phyloP scores from a whole-genome alignment of 2,797 vertebrate species.

The Delichon dasypus region DNA sequence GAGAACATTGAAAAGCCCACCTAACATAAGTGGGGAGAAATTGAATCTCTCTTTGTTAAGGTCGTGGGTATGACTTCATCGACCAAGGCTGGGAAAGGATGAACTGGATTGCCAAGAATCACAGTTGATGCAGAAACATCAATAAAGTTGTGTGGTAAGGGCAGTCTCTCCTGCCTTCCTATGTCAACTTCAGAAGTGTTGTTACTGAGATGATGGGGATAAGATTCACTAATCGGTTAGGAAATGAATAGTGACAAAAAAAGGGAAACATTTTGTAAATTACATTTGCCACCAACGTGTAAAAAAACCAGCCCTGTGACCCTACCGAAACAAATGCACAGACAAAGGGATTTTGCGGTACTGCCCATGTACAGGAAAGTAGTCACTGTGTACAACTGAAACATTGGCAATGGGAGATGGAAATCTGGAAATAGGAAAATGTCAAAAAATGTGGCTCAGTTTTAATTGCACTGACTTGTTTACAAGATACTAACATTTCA shows the following conservation, averaged over 20 bases:
- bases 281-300: neutral
- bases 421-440: neutral
- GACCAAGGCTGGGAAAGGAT: neutral
- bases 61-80: neutral
- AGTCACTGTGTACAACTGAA: neutral
- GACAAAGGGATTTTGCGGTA: neutral
- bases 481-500: neutral
- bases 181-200: neutral
- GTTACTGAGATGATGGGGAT: neutral
- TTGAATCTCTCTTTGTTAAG: conserved; percentile 11
- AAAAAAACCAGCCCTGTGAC: neutral
- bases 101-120: conserved; percentile 41
- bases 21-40: neutral
- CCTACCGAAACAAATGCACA: neutral
- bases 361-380: neutral
- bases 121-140: conserved; percentile 25
- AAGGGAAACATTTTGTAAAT: neutral
- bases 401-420: neutral
- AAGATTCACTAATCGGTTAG: neutral
- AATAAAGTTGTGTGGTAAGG: conserved; percentile 16
- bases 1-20: neutral
- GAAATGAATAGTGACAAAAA: neutral
- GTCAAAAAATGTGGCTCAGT: neutral
- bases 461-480: neutral
- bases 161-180: neutral